Conservation (phyloP, 2,113 vertebrate genomes). For the Saguinus midas region DNA sequence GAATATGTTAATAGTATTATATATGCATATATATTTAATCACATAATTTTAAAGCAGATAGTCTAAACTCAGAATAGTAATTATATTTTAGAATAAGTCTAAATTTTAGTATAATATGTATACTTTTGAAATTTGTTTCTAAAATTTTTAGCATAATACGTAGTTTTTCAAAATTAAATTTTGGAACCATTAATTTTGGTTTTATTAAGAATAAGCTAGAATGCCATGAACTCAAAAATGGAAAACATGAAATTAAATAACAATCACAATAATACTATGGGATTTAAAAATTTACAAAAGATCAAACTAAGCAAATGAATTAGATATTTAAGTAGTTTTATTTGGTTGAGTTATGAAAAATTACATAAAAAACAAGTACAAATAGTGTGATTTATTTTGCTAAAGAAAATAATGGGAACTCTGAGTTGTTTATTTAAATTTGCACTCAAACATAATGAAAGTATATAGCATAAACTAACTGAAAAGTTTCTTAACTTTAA, state of each 20-base stretch:
- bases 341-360: conserved; percentile 13
- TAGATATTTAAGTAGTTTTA: neutral
- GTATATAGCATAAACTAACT: neutral
- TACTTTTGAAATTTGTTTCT: neutral
- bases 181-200: neutral
- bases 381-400: neutral
- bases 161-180: neutral
- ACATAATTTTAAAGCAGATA: neutral
- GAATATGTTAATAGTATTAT: too few species aligned
- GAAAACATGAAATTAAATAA: neutral
- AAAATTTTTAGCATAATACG: neutral
- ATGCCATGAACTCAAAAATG: neutral
- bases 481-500: conserved; percentile 45
- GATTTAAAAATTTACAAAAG: neutral
- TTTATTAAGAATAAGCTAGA: neutral
- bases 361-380: neutral
- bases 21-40: neutral
- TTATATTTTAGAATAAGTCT: neutral
- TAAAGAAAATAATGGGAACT: conserved; percentile 28
- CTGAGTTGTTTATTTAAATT: conserved; percentile 49
- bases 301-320: neutral
- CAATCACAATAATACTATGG: neutral
- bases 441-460: conserved; percentile 26
- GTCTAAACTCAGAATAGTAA: neutral
- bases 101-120: neutral